Evolutionary conservation across 2,888 invertebrate genomes (phyloP), one percentile per base, ranked within the genome.

Genomic region (Nebria brevicollis): DNA sequence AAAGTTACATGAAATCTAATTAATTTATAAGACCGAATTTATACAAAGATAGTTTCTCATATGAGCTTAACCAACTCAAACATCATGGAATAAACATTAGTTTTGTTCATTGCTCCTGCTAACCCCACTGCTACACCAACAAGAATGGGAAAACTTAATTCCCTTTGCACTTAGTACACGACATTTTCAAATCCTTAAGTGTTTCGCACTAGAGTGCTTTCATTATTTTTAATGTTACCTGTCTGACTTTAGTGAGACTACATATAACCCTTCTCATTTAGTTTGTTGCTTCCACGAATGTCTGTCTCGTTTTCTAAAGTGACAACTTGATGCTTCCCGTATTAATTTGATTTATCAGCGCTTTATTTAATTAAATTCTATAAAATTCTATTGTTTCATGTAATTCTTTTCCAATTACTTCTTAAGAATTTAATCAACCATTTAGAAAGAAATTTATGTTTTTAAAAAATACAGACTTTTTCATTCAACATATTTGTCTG

Each of bases 171-270:
- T 79, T 79, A 74, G 68, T 75, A 68, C 79, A 66, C 79, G 75
- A 79, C 79, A 79, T 79, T 79, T 74, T 79, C 79, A 79, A 79
- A 75, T 79, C 79, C 79, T 79, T 75, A 79, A 79, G 78, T 78
- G 78, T 78, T 78, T 73, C 73, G 73, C 78, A 66, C 78, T 73
- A 20, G 73, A 79, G 79, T 75, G 79, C 79, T 66, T 75, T 79
- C 79, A 79, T 79, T 75, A 79, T 79, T 79, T 79, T 79, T 78
- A 78, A 78, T 78, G 77, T 72, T 77, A 77, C 77, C 77, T 77
- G 77, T 26, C 77, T 77, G 77, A 77, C 77, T 77, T 76, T 75
- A 75, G 54, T 75, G 64, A 25, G 20, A 34, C 20, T 70, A 20
- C 20, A 70, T 11, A 70, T 34, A 70, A 70, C 70, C 70, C 70